Evolutionary conservation across 1,140 invertebrate genomes (phyloP).

Genomic region (Eciton burchellii): DNA sequence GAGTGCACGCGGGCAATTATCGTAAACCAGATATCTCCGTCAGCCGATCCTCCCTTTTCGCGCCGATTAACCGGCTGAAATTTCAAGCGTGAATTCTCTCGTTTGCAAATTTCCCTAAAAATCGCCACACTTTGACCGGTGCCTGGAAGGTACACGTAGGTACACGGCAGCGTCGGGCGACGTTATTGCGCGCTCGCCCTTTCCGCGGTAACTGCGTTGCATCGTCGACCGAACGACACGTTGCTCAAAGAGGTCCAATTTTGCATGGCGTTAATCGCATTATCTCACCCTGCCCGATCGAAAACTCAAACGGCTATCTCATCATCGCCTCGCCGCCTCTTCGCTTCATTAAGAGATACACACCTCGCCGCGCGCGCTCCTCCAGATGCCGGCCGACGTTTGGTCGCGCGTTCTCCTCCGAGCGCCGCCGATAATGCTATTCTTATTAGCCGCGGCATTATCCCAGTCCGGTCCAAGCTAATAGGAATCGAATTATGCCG

Average conservation of each 20-base stretch:
- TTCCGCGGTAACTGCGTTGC: slow-evolving; percentile 75
- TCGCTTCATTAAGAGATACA: slow-evolving; percentile 62
- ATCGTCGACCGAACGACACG: slow-evolving; percentile 75
- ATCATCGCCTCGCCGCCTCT: slow-evolving; percentile 53
- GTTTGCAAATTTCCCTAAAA: slow-evolving; percentile 72
- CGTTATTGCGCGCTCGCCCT: slow-evolving; percentile 73
- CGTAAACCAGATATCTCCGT: slow-evolving; percentile 56
- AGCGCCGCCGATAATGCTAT: slow-evolving; percentile 39
- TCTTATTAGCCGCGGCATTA: slow-evolving; percentile 50
- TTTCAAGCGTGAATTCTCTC: slow-evolving; percentile 71
- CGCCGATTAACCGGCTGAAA: slow-evolving; percentile 62
- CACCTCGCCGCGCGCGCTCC: neutral
- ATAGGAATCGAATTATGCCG: slow-evolving; percentile 27
- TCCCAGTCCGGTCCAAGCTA: slow-evolving; percentile 7
- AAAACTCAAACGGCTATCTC: slow-evolving; percentile 71
- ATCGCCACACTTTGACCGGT: slow-evolving; percentile 69
- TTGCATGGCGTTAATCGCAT: slow-evolving; percentile 78
- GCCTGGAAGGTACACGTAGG: slow-evolving; percentile 41
- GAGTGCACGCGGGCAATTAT: slow-evolving; percentile 46
- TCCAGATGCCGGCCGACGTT: slow-evolving; percentile 8
- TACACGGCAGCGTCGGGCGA: slow-evolving; percentile 50
- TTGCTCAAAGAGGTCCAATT: slow-evolving; percentile 80
- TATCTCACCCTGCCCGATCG: slow-evolving; percentile 69
- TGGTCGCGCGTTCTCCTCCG: neutral
- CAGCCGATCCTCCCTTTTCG: slow-evolving; percentile 56